These are phyloP conservation scores for Nylanderia fulva DNA, from an alignment of 1,140 invertebrate genomes.

Conservation along the genomic window DNA sequence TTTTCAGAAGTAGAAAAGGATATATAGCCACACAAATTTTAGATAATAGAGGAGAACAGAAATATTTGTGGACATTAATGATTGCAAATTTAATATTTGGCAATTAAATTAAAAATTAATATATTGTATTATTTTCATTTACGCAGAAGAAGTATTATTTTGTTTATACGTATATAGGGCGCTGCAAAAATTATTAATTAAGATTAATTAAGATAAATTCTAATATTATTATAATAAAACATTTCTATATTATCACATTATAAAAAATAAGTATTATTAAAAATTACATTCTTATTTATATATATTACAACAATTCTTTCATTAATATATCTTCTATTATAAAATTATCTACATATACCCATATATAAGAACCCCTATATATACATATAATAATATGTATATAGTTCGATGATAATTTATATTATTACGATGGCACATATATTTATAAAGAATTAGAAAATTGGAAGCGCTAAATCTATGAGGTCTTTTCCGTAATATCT, in stretches of 20 bases:
- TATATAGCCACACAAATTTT: too few species aligned
- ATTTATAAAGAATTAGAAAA: constrained; percentile 78
- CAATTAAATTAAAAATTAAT: background rate
- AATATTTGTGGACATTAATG: too few species aligned
- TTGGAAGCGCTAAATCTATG: constrained; percentile 92
- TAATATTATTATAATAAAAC: constrained; percentile 1
- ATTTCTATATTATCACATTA: background rate
- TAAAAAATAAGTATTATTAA: background rate
- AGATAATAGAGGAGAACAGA: too few species aligned
- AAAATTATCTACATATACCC: background rate
- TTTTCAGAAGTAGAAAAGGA: too few species aligned
- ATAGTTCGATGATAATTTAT: background rate
- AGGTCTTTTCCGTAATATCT: constrained; percentile 90
- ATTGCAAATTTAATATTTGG: too few species aligned
- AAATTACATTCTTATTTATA: background rate
- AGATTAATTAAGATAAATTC: constrained; percentile 2
- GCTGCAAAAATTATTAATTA: background rate
- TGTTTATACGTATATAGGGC: background rate
- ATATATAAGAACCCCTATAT: background rate
- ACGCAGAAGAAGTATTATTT: background rate
- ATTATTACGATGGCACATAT: background rate
- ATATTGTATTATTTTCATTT: background rate
- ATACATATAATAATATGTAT: background rate
- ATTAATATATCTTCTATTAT: background rate
- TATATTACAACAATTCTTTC: background rate